A percentile compares a stretch with the other conserved stretches of the same genome.
phyloP scores from a whole-genome alignment of 2,113 vertebrate genomes.

The Rostratula benghalensis region DNA sequence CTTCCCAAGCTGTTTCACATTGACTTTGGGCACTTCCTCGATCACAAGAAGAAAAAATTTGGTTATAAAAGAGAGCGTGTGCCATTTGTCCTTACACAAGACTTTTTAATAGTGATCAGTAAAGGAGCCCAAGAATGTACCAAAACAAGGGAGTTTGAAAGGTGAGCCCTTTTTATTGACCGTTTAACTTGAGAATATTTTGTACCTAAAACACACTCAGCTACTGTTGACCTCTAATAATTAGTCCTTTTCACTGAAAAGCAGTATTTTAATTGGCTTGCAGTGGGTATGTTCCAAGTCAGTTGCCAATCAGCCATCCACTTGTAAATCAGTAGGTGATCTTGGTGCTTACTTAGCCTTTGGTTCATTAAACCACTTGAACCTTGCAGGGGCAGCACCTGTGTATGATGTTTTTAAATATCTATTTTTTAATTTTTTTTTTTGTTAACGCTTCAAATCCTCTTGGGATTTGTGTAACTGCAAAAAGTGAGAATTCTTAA shows the following conservation, averaged over 20 bases:
- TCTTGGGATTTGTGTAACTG: neutral
- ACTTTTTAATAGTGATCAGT: constrained; percentile 98
- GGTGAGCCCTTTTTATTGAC: constrained; percentile 72
- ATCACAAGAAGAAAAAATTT: constrained; percentile 99
- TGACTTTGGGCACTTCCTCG: constrained; percentile 97
- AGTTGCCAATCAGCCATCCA: neutral
- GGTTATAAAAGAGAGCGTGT: constrained; percentile 98
- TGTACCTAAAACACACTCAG: neutral
- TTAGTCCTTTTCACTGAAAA: neutral
- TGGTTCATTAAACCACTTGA: neutral
- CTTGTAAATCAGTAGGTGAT: neutral
- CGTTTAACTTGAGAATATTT: neutral
- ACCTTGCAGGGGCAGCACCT: neutral
- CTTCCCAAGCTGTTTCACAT: constrained; percentile 92
- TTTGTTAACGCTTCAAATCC: neutral
- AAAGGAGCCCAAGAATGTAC: constrained; percentile 97
- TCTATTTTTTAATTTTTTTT: neutral
- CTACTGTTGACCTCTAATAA: neutral
- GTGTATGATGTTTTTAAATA: neutral
- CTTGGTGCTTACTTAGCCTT: neutral
- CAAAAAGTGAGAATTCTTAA: neutral
- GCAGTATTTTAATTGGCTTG: neutral
- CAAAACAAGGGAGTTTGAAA: constrained; percentile 98
- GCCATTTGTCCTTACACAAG: constrained; percentile 96
- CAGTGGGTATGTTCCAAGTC: neutral